phyloP scores from a whole-genome alignment of 1,140 invertebrate genomes.

The Cotesia vestalis region DNA sequence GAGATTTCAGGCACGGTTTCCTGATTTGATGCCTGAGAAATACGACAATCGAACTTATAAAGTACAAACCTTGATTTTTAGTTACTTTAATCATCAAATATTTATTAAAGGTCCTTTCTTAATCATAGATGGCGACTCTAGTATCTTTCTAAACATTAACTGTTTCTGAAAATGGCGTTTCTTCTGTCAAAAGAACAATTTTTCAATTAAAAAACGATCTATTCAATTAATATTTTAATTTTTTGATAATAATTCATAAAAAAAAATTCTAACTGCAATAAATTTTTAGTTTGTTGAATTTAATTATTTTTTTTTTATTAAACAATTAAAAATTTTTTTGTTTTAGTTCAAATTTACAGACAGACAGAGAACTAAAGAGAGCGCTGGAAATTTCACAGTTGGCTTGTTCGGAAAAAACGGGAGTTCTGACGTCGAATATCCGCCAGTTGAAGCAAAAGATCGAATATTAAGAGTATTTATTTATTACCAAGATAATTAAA shows the following conservation, averaged over 20 bases:
- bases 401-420: constrained; percentile 76
- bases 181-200: no score
- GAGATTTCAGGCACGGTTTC: constrained; percentile 74
- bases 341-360: constrained; percentile 79
- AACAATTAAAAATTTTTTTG: constrained; percentile 19
- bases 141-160: constrained; percentile 11
- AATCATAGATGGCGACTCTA: constrained; percentile 1
- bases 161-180: constrained; percentile 1
- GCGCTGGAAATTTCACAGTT: constrained; percentile 76
- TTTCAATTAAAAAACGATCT: constrained; percentile 3
- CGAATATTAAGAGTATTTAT: constrained; percentile 74
- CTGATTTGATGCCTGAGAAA: constrained; percentile 66
- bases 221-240: constrained; percentile 5
- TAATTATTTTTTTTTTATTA: constrained; percentile 21
- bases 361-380: constrained; percentile 77
- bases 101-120: neutral
- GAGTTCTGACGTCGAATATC: constrained; percentile 70
- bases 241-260: no score
- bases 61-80: constrained; percentile 53
- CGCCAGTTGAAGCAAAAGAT: constrained; percentile 71
- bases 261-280: neutral
- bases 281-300: neutral
- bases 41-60: constrained; percentile 70
- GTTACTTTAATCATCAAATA: constrained; percentile 12
- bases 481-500: neutral